Evolutionary conservation across 2,888 invertebrate genomes (phyloP), one percentile per base, ranked within the genome.

Genomic region (Thecocarcelia acutangulata): DNA sequence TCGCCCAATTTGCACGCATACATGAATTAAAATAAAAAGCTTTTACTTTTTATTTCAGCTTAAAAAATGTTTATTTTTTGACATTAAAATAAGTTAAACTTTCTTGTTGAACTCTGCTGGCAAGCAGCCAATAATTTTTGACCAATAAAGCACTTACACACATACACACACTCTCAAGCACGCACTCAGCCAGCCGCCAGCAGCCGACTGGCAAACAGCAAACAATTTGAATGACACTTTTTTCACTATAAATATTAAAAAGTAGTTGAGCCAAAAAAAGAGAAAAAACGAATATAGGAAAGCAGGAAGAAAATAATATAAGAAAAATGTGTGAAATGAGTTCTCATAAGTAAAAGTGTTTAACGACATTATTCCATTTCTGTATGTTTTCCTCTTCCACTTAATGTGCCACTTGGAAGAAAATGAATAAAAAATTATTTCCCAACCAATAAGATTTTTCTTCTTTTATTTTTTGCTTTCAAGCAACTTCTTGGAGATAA

Each of bases 51-150:
- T 50, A n/a, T 59, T 74, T 74, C 21, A 33, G 6, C 13, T 28
- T 11, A 28, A 5, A n/a, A 5, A 44, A 11, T 46, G 58, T 9
- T 33, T 8, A 64, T 64, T 69, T 54, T 74, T 78, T 59, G 58
- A 78, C 78, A 78, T 56, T 64, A 68, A 82, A 78, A 70, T 54
- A 56, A 59, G 37, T 78, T 79, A 61, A 50, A 70, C 13, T 56
- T 63, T 78, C 17, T 69, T 64, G 48, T 13, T 59, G 61, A 74
- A 68, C 42, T 50, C 17, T 69, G 46, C 68, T 77, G 76, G 76
- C 76, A 37, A 37, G 13, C n/a, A 40, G 37, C 69, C 76, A 77
- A 77, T 46, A 63, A 48, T 24, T 44, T 46, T 33, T 56, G 40
- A 44, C 40, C 54, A 54, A 37, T 50, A 59, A 61, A 15, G 37